Evolutionary conservation across 2,113 vertebrate species (phyloP), one percentile per base, ranked within the genome.

Genomic region (Cettia cetti): DNA sequence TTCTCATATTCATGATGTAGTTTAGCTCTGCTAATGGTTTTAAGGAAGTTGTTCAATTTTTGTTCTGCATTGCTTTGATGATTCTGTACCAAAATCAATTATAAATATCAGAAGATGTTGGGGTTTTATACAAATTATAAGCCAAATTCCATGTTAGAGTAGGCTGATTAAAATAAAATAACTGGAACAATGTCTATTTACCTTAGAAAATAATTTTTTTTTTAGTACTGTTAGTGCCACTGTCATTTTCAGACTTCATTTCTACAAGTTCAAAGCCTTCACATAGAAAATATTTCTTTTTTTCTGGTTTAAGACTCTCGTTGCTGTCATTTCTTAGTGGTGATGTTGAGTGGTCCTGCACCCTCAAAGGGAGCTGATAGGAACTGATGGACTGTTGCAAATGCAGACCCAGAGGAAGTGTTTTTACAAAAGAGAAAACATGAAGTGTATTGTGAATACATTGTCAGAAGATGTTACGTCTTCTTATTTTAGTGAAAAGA

Each of bases 41-140:
- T 66, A 81, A 75, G 86, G 60, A 86, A 93, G 20, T 74, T 69
- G 27, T 75, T 92, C 42, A 52, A 28, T 64, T 91, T 88, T 82
- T 93, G 14, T 83, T 94, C 75, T 70, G 42, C 60, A 44, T 81
- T 89, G 27, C 60, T 92, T 91, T 95, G 81, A 89, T 91, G 66
- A 69, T 79, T 91, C 57, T 91, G 24, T 87, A 60, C 61, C 66
- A 79, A 91, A 94, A 87, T 96, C 15, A 87, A 1, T 76, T 91
- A 87, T 35, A 92, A 90, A 76, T 93, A 84, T 79, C 70, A 91
- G 57, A 91, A 76, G 37, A 88, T 71, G 40, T 9, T 75, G 19
- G 15, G 42, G 7, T 45, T 76, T 94, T 63, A 59, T 59, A 72
- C 13, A 91, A 92, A 76, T 87, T 69, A 59, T 63, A 45, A 74